Base-by-base conservation (phyloP, 1,140 invertebrate species). In the Pseudomyrmex pallidus region DNA sequence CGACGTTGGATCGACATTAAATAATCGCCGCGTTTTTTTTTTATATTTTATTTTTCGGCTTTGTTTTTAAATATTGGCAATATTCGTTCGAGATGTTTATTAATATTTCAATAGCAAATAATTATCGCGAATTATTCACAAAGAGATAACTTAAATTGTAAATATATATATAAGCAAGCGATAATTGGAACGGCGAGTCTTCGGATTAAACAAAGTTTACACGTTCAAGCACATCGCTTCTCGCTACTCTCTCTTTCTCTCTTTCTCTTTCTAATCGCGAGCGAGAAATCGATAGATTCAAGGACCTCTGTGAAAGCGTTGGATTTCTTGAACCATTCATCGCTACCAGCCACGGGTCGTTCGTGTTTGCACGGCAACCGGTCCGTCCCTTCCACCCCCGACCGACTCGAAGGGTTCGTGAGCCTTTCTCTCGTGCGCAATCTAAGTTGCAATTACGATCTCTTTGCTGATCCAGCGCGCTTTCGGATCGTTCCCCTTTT, bases 371-470 rank as follows among this genome's bases (percentile, higher is more conserved):
- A 48, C 57, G 61, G 12, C 15, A 20, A n/a, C 50, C 25, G 46
- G 4, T 57, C 61, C 46, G 56, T 84, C 17, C 25, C 35, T 80
- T 80, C 63, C 52, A 61, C 70, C n/a, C n/a, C 17, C 54, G 20
- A 13, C 8, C 10, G 17, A 70, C 62, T 22, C 50, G 50, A 56
- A 67, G 35, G 52, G 52, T 64, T 61, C 9, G 57, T 25, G 57
- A 63, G 13, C 78, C 57, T 54, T 68, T 35, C 74, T 70, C 67
- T 70, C 67, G 82, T 82, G 85, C 83, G 76, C 85, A 88, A 88
- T 86, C 86, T 83, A 90, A 90, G 84, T 91, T 91, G 89, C 89
- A 90, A 91, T 91, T 91, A 89, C 90, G 80, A 87, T 84, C 72
- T 91, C 84, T 87, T 90, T 87, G 87, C 87, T 78, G 86, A 78